phyloP scores from a whole-genome alignment of 2,888 invertebrate species.

The Drosophila suboccidentalis region DNA sequence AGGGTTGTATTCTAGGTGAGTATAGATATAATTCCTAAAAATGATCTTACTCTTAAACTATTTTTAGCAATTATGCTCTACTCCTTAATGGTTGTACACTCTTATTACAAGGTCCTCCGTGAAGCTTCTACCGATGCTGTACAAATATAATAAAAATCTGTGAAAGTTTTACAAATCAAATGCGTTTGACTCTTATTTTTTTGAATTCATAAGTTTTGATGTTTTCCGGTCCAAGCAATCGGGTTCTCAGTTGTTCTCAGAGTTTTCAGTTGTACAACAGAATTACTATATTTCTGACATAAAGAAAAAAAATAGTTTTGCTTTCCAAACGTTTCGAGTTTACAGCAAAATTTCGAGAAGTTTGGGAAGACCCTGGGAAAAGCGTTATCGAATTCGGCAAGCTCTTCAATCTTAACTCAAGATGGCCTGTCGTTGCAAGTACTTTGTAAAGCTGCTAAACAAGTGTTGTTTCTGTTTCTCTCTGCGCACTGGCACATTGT shows the following conservation, averaged over 20 bases:
- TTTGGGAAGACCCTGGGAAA: neutral
- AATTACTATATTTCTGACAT: neutral
- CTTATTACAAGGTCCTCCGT: neutral
- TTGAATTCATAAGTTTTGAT: neutral
- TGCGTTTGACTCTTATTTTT: neutral
- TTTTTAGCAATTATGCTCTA: slow-evolving; percentile 15
- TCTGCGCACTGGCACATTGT: slow-evolving; percentile 51
- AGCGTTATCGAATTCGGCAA: neutral
- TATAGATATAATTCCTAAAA: neutral
- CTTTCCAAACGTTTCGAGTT: slow-evolving; percentile 12
- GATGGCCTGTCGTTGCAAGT: slow-evolving; percentile 67
- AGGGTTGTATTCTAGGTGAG: slow-evolving; percentile 13
- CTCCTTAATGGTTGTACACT: slow-evolving; percentile 22
- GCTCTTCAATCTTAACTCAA: neutral
- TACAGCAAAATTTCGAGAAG: slow-evolving; percentile 31
- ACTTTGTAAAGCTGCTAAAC: slow-evolving; percentile 45
- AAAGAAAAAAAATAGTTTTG: slow-evolving; percentile 10
- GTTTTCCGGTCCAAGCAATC: slow-evolving; percentile 16
- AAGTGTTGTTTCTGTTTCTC: slow-evolving; percentile 59
- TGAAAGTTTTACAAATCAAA: neutral
- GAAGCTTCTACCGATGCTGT: neutral
- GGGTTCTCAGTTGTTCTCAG: slow-evolving; percentile 7
- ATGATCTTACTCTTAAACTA: neutral
- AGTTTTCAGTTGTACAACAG: slow-evolving; percentile 1
- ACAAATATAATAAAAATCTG: slow-evolving; percentile 9